A percentile compares a stretch with the other conserved stretches of the same genome.
phyloP scores from a whole-genome alignment of 1,140 invertebrate genomes.

The Paracyclopina nana region DNA sequence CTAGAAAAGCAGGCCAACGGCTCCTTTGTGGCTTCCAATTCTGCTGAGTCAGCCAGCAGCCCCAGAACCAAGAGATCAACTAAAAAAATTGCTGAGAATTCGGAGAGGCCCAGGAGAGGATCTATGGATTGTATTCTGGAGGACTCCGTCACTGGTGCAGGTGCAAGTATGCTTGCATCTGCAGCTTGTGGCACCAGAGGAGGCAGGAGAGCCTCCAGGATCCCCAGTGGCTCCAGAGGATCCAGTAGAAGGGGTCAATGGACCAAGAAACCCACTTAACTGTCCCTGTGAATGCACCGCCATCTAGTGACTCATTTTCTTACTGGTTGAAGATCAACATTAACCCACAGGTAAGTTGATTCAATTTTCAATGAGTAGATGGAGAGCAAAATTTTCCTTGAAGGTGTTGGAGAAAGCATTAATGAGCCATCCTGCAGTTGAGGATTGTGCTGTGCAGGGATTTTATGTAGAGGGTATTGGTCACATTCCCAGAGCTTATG shows the following conservation, averaged over 20 bases:
- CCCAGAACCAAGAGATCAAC: neutral
- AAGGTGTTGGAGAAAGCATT: neutral
- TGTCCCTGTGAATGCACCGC: neutral
- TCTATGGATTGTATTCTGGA: constrained; percentile 2
- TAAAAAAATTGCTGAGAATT: neutral
- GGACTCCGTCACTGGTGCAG: neutral
- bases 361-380: neutral
- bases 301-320: neutral
- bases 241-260: neutral
- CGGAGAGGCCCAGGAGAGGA: neutral
- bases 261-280: neutral
- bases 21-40: neutral
- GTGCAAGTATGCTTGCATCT: neutral
- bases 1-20: constrained; percentile 1
- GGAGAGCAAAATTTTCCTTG: neutral
- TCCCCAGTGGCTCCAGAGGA: neutral
- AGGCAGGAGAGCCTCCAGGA: neutral
- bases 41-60: neutral
- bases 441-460: neutral
- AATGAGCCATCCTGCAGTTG: constrained; percentile 1
- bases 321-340: neutral
- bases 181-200: neutral
- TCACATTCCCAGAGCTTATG: constrained; percentile 1
- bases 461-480: neutral
- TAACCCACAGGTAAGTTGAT: neutral